Evolutionary conservation across 2,113 vertebrate species (phyloP).

Genomic region (Clinocottus analis): DNA sequence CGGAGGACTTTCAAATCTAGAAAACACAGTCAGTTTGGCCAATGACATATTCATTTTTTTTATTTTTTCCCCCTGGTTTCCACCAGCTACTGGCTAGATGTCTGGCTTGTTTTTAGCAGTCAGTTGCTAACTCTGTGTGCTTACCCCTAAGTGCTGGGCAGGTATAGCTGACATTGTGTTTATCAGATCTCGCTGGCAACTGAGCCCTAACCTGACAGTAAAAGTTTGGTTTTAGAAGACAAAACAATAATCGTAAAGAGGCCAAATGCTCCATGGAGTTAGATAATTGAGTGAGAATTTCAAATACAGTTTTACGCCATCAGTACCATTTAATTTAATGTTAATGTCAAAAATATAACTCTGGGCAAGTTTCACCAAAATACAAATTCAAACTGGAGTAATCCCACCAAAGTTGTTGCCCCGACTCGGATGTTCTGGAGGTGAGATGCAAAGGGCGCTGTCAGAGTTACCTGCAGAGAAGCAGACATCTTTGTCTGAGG

Average conservation of each 20-base stretch:
- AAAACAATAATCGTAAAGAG: neutral
- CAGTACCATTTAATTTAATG: neutral
- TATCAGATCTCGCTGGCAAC: neutral
- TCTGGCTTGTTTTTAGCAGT: neutral
- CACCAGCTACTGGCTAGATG: neutral
- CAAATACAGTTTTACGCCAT: neutral
- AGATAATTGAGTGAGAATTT: neutral
- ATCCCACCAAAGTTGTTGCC: constrained; percentile 5
- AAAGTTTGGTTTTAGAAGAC: neutral
- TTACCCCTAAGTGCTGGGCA: neutral
- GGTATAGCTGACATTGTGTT: neutral
- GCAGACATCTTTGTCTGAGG: constrained; percentile 52
- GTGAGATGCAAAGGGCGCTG: constrained; percentile 36
- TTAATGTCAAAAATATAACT: neutral
- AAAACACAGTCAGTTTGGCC: neutral
- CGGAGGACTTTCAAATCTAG: neutral
- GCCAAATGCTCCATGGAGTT: neutral
- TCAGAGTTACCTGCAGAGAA: constrained; percentile 57
- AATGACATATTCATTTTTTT: neutral
- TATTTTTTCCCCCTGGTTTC: neutral
- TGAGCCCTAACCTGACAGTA: neutral
- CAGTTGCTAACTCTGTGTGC: neutral
- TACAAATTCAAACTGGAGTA: neutral
- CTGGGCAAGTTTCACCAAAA: neutral
- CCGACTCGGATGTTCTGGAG: constrained; percentile 8